A percentile compares a stretch with the other conserved stretches of the same genome.
These are phyloP conservation scores for Nannoperca obscura DNA, from an alignment of 2,797 vertebrate species.

Conservation along the genomic window DNA sequence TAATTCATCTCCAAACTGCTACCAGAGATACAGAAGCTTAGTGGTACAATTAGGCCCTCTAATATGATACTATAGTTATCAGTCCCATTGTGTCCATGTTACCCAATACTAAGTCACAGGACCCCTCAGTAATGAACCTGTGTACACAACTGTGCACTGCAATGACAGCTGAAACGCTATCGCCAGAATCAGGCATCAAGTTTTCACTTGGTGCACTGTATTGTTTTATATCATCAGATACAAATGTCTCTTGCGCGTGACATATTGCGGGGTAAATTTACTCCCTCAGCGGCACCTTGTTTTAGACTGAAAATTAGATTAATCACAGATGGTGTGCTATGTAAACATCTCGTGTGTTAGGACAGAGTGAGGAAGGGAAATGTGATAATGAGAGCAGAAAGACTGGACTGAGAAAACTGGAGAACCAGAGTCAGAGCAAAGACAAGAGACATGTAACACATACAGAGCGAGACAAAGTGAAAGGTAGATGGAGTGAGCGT, in stretches of 20 bases:
- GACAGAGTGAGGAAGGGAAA: conserved; percentile 46
- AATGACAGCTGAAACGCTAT: conserved; percentile 63
- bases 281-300: conserved; percentile 47
- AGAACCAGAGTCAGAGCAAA: conserved; percentile 4
- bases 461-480: conserved; percentile 6
- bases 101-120: conserved; percentile 66
- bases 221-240: conserved; percentile 70
- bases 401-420: conserved; percentile 26
- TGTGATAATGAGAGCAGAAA: conserved; percentile 66
- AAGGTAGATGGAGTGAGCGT: not conserved
- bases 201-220: conserved; percentile 58
- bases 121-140: conserved; percentile 58
- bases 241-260: conserved; percentile 51
- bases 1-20: conserved; percentile 56
- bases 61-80: conserved; percentile 65
- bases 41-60: conserved; percentile 51
- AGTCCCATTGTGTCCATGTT: conserved; percentile 62
- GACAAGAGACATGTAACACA: not conserved
- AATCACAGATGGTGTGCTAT: conserved; percentile 58
- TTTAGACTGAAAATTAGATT: conserved; percentile 67
- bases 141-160: conserved; percentile 35
- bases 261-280: conserved; percentile 53
- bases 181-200: conserved; percentile 64
- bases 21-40: conserved; percentile 52
- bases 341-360: conserved; percentile 59